Evolutionary conservation across 2,113 vertebrate species (phyloP), one percentile per base, ranked within the genome.

Genomic region (Ptilonorhynchus violaceus): DNA sequence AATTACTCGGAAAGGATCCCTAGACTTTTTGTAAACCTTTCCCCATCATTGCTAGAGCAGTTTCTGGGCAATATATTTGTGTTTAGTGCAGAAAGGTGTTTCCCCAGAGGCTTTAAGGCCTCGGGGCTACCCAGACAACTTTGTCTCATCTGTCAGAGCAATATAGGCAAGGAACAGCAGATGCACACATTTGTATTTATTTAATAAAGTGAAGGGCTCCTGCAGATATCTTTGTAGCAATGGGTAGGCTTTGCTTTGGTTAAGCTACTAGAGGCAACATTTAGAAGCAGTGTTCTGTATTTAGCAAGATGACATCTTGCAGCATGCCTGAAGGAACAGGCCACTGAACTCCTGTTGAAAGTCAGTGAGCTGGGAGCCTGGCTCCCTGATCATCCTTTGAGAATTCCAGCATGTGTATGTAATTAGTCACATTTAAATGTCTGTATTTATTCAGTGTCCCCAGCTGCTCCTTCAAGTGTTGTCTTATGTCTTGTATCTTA

Each of bases 281-380:
- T 96, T 95, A 87, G 94, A 93, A 94, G 90, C 80, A 67, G 64
- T 60, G 83, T 93, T 96, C 96, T 92, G 83, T 97, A 95, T 97
- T 97, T 97, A 97, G 95, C 77, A 94, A 64, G 87, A 92, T 97
- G 95, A 96, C 95, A 93, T 97, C 96, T 96, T 93, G 82, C 95
- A 91, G 86, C 80, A 91, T 93, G 96, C 91, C 86, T 89, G 84
- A 84, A 95, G 95, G 92, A 94, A 56, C 44, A 87, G 91, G 60
- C 85, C 91, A 24, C 76, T 95, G 83, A 93, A 92, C 90, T 95
- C 85, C 93, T 78, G 80, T 78, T 93, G 92, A 82, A 96, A 94
- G 95, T 87, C 91, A 86, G 1, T 89, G 96, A 96, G 85, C 75
- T 94, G 88, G 78, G 60, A 94, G 88, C 66, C 86, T 92, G 91